phyloP scores from a whole-genome alignment of 2,888 invertebrate genomes.

The Cryptus armator region DNA sequence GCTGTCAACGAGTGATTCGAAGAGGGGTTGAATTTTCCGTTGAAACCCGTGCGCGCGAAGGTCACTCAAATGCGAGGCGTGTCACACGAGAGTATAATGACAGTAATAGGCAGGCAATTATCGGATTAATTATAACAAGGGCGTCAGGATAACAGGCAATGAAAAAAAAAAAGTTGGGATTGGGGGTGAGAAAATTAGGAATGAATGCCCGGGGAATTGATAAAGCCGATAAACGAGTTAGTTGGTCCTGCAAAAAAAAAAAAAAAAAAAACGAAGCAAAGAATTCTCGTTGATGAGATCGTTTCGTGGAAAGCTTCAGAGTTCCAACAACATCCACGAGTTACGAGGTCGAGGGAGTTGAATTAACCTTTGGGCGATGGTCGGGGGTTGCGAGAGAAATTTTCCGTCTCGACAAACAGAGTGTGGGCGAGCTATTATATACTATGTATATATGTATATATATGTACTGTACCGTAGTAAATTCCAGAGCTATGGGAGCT shows the following conservation, averaged over 20 bases:
- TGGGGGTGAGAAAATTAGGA: neutral
- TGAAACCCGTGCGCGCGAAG: constrained; percentile 2
- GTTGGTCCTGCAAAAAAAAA: neutral
- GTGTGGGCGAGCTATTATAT: constrained; percentile 45
- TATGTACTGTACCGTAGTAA: constrained; percentile 12
- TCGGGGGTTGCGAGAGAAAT: constrained; percentile 16
- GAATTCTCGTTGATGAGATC: constrained; percentile 6
- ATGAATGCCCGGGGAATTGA: constrained; percentile 5
- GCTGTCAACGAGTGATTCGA: constrained; percentile 9
- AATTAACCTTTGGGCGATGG: constrained; percentile 2
- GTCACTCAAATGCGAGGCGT: neutral
- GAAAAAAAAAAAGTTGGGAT: neutral
- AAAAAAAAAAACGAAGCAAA: neutral
- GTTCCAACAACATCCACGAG: constrained; percentile 9
- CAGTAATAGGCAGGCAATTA: constrained; percentile 13
- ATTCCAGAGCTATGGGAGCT: neutral
- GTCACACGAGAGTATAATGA: constrained; percentile 7
- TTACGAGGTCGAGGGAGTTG: constrained; percentile 6
- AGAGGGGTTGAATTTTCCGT: constrained; percentile 28
- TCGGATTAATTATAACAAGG: neutral
- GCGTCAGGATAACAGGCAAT: neutral
- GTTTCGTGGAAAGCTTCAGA: constrained; percentile 39
- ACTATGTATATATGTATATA: neutral
- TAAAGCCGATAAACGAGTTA: constrained; percentile 13
- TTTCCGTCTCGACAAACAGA: constrained; percentile 32